Percentiles rank a stretch among this genome's conserved stretches.
Conservation (phyloP, 2,888 invertebrate species). For the Sisyra nigra region DNA sequence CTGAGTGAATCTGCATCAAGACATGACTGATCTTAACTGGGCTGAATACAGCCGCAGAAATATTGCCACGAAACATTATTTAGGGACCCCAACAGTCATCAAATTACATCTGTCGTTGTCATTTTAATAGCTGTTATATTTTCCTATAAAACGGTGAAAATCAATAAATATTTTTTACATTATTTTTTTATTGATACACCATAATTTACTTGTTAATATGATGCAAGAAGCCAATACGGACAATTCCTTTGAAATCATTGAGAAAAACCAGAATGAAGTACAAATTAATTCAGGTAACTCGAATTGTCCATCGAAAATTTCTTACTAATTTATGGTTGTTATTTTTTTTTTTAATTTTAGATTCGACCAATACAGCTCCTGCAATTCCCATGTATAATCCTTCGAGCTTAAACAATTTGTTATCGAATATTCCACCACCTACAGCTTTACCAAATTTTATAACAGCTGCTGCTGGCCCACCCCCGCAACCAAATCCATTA, state of each 20-base stretch:
- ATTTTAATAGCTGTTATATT: no score
- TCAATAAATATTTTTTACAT: background rate
- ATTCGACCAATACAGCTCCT: constrained; percentile 10
- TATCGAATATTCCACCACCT: constrained; percentile 54
- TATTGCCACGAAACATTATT: no score
- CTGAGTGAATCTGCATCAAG: no score
- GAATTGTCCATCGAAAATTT: no score
- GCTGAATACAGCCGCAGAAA: no score
- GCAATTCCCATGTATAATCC: constrained; percentile 20
- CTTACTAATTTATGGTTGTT: no score
- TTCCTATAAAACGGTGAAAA: no score
- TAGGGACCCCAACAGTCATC: no score
- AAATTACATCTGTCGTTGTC: no score
- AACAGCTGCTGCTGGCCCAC: constrained; percentile 26
- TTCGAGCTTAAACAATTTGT: constrained; percentile 32
- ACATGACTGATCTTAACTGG: no score
- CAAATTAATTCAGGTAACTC: constrained; percentile 6
- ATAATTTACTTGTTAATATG: constrained; percentile 2
- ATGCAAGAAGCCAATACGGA: constrained; percentile 27
- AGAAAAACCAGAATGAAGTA: constrained; percentile 16
- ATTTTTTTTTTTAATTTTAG: background rate
- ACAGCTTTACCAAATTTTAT: constrained; percentile 48
- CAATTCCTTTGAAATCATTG: constrained; percentile 28
- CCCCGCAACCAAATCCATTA: constrained; percentile 14
- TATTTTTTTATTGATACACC: background rate